Base-by-base conservation (phyloP, 2,797 vertebrate species). In the Cyclopterus lumpus region DNA sequence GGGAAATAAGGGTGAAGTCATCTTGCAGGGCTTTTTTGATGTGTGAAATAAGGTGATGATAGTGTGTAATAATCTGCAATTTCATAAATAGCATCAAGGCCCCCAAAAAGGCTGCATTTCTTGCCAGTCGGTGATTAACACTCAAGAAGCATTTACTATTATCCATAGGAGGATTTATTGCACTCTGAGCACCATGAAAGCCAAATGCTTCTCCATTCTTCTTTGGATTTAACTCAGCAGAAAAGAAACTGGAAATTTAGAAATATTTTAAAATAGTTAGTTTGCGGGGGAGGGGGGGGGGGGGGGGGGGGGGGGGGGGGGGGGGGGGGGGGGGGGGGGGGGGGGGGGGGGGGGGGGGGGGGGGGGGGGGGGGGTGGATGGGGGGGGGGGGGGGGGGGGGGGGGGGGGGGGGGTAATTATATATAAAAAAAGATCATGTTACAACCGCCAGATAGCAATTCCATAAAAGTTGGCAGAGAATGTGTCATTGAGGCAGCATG, bases 61-160 rank as follows among this genome's bases (percentile, higher is more conserved):
- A 9, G 67, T 81, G 71, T 73, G 75, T 71, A 68, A 83, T 80
- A 70, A 84, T 80, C 65, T 66, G 71, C 24, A 54, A 60, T 73
- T 81, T 86, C n/a, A 82, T 67, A 82, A 86, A 80, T 80, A 79
- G 74, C 10, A 74, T 26, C 20, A 53, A 61, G 63, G 36, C 46
- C 20, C 62, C 46, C 42, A 71, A 60, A 40, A 86, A 54, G 59
- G 51, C 73, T 62, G 60, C 48, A 36, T 73, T 62, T 73, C 38
- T 64, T 67, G 73, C 63, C 75, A 76, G 73, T 71, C 53, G 30
- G 68, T 66, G 71, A 89, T 82, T 80, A 82, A 80, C 61, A 79
- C 64, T 73, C 60, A 40, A 61, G 67, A 77, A 66, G 61, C 71
- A 78, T 77, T 81, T 76, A 73, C 73, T 67, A 72, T 78, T 68